Percentiles rank a stretch among this genome's conserved stretches.
Conservation (phyloP, 2,888 invertebrate species). For the Zonitis immaculata region DNA sequence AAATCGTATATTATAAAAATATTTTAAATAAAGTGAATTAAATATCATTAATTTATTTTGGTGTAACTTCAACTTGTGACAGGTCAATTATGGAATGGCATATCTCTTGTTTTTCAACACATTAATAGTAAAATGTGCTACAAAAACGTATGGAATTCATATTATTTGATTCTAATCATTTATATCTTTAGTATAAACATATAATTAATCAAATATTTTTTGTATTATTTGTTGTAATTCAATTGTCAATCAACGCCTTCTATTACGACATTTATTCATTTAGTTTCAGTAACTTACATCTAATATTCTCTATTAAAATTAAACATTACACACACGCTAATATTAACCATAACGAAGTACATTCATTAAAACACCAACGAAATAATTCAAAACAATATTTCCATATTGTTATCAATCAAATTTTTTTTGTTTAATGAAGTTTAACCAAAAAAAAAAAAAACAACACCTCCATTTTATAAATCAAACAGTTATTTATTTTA, state of each 20-base stretch:
- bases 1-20: conserved; percentile 1
- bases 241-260: conserved; percentile 2
- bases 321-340: conserved; percentile 3
- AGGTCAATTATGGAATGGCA: conserved; percentile 35
- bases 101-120: conserved; percentile 33
- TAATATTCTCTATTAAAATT: conserved; percentile 6
- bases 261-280: background rate
- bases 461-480: background rate
- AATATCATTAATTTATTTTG: conserved; percentile 12
- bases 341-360: conserved; percentile 6
- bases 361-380: conserved; percentile 1
- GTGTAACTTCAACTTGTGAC: conserved; percentile 38
- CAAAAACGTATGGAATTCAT: conserved; percentile 29
- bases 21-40: too few relatives aligned
- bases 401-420: background rate
- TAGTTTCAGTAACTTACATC: background rate
- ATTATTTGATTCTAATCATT: conserved; percentile 28
- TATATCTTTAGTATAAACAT: conserved; percentile 29
- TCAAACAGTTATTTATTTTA: background rate
- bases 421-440: background rate
- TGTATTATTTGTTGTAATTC: background rate
- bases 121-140: conserved; percentile 31
- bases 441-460: background rate
- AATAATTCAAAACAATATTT: background rate
- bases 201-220: background rate